These are phyloP conservation scores for Triplophysa siluroides DNA, from an alignment of 2,113 vertebrate species.

Conservation along the genomic window DNA sequence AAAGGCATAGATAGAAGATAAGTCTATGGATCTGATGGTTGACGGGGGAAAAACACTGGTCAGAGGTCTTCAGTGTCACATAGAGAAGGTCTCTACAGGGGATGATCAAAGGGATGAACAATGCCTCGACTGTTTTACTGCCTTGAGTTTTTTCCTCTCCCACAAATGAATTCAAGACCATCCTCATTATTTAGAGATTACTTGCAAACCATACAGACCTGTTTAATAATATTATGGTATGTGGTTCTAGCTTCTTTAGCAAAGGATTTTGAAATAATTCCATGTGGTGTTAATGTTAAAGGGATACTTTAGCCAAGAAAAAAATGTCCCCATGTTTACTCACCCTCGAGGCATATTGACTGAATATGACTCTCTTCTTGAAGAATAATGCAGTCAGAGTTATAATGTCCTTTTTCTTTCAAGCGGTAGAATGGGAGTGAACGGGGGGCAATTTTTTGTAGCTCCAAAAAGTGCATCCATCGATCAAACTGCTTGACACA, in stretches of 20 bases:
- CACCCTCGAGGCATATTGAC: too few relatives aligned
- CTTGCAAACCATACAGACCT: not conserved
- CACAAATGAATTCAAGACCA: slow-evolving; percentile 10
- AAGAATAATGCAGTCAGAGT: too few relatives aligned
- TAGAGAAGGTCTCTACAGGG: not conserved
- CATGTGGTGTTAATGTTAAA: not conserved
- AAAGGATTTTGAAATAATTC: not conserved
- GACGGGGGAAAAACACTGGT: slow-evolving; percentile 2
- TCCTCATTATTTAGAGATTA: slow-evolving; percentile 6
- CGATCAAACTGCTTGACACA: too few relatives aligned
- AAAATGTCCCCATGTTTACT: too few relatives aligned
- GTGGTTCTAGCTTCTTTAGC: not conserved
- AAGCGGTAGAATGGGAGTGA: too few relatives aligned
- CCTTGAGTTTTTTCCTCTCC: not conserved
- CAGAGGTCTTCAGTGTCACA: slow-evolving; percentile 4
- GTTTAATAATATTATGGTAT: slow-evolving; percentile 17
- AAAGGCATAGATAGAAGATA: slow-evolving; percentile 22
- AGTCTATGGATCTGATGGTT: slow-evolving; percentile 29
- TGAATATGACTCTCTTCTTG: too few relatives aligned
- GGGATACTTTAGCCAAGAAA: too few relatives aligned
- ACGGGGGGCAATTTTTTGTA: too few relatives aligned
- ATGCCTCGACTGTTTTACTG: slow-evolving; percentile 12
- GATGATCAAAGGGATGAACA: not conserved
- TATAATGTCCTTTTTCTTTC: not conserved
- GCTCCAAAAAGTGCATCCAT: too few relatives aligned